phyloP scores from a whole-genome alignment of 2,888 invertebrate species.

The Eugnorisma glareosa region DNA sequence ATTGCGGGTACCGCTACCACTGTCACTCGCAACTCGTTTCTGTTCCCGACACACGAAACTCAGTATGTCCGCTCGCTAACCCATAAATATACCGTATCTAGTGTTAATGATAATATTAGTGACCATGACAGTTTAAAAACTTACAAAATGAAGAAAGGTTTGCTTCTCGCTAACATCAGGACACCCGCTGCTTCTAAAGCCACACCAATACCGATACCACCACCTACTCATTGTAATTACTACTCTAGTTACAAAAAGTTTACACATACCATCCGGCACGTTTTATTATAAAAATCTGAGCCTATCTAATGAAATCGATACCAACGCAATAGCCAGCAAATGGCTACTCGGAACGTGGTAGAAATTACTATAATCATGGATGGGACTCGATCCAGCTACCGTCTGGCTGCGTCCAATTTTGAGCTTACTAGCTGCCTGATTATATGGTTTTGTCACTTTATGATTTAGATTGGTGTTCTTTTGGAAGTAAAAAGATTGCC shows the following conservation, averaged over 20 bases:
- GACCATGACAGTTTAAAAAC: no score
- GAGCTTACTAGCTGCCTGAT: constrained; percentile 62
- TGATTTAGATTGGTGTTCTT: constrained; percentile 31
- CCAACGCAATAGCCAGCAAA: constrained; percentile 69
- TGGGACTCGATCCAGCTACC: constrained; percentile 64
- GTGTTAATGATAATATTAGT: no score
- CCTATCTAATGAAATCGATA: constrained; percentile 74
- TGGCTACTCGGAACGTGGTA: constrained; percentile 60
- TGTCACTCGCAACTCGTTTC: no score
- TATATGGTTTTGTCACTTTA: constrained; percentile 62
- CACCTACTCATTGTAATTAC: constrained; percentile 70
- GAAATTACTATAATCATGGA: constrained; percentile 69
- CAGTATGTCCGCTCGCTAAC: no score
- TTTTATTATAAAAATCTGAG: constrained; percentile 70
- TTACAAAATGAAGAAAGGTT: no score
- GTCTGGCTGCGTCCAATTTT: constrained; percentile 56
- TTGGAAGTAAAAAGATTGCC: background rate
- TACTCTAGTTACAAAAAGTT: constrained; percentile 67
- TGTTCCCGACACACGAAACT: no score
- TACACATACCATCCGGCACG: constrained; percentile 68
- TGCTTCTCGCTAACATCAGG: no score
- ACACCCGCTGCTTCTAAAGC: constrained; percentile 33
- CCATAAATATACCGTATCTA: no score
- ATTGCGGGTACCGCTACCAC: no score
- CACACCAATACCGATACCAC: constrained; percentile 52